Conservation (phyloP, 2,113 vertebrate species). For the Sorex araneus region DNA sequence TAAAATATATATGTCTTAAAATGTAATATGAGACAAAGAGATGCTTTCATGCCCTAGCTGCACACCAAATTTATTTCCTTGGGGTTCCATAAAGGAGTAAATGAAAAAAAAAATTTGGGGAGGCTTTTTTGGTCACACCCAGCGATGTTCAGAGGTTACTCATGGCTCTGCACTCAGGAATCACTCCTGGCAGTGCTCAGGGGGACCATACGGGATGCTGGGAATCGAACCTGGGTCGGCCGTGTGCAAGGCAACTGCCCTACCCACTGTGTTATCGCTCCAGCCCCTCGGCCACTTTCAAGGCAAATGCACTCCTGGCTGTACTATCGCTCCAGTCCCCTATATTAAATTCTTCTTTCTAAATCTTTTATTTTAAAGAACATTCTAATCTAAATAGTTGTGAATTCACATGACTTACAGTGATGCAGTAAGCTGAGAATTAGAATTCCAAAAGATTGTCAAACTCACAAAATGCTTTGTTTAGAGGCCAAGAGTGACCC, state of each 20-base stretch:
- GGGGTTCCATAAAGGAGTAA: not conserved
- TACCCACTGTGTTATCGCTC: too few species aligned
- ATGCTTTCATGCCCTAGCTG: constrained; percentile 1
- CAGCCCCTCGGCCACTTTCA: too few species aligned
- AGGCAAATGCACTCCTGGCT: too few species aligned
- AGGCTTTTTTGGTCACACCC: too few species aligned
- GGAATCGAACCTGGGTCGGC: too few species aligned
- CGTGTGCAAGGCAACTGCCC: too few species aligned
- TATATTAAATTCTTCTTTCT: not conserved
- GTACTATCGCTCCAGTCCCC: too few species aligned
- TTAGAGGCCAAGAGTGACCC: constrained; percentile 42
- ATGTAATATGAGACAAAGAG: constrained; percentile 18
- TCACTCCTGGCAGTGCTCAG: too few species aligned
- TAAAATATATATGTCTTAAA: constrained; percentile 39
- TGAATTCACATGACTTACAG: constrained; percentile 48
- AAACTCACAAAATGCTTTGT: constrained; percentile 50
- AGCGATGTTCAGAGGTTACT: too few species aligned
- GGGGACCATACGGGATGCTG: too few species aligned
- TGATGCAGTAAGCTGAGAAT: constrained; percentile 40
- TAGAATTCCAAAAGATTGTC: constrained; percentile 61
- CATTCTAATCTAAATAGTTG: constrained; percentile 1
- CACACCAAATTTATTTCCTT: constrained; percentile 36
- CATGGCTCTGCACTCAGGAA: too few species aligned
- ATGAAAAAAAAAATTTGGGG: too few species aligned
- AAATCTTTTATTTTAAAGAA: constrained; percentile 32